Conservation (phyloP, 2,888 invertebrate genomes). For the Drosophila eohydei region DNA sequence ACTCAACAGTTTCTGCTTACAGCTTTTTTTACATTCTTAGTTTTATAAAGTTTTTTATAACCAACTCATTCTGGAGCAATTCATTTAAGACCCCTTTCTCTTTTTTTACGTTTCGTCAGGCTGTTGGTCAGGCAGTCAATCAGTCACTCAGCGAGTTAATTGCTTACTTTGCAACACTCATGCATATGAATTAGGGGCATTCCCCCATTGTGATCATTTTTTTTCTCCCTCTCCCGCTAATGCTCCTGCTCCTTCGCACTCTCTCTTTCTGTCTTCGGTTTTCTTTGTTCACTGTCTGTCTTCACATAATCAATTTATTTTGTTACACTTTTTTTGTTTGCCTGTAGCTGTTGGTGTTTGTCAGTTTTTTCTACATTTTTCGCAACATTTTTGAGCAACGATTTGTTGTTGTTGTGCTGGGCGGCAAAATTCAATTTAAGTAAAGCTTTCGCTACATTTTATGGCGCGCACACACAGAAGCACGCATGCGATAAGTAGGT, state of each 20-base stretch:
- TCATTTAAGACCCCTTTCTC: not conserved
- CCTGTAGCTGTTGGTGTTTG: slow-evolving; percentile 1
- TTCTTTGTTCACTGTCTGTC: slow-evolving; percentile 31
- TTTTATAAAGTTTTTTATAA: not conserved
- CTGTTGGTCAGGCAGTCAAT: slow-evolving; percentile 33
- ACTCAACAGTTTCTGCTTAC: not conserved
- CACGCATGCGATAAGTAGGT: slow-evolving; percentile 20
- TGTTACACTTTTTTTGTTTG: slow-evolving; percentile 46
- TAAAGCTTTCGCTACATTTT: slow-evolving; percentile 65
- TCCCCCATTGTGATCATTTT: slow-evolving; percentile 18
- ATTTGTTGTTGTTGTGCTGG: slow-evolving; percentile 39
- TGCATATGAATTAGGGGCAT: slow-evolving; percentile 20
- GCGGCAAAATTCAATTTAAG: slow-evolving; percentile 59
- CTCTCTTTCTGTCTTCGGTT: not conserved
- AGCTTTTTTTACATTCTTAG: not conserved
- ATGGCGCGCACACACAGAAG: slow-evolving; percentile 10
- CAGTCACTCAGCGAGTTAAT: slow-evolving; percentile 38
- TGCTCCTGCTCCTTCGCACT: not conserved
- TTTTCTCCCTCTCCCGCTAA: not conserved
- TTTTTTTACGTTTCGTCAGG: not conserved
- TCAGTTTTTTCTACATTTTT: slow-evolving; percentile 53
- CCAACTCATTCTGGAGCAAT: slow-evolving; percentile 4
- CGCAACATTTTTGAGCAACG: slow-evolving; percentile 55
- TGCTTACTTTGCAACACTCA: slow-evolving; percentile 30
- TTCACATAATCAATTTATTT: slow-evolving; percentile 53